phyloP scores from a whole-genome alignment of 2,888 invertebrate species.

The Alviniconcha strummeri region DNA sequence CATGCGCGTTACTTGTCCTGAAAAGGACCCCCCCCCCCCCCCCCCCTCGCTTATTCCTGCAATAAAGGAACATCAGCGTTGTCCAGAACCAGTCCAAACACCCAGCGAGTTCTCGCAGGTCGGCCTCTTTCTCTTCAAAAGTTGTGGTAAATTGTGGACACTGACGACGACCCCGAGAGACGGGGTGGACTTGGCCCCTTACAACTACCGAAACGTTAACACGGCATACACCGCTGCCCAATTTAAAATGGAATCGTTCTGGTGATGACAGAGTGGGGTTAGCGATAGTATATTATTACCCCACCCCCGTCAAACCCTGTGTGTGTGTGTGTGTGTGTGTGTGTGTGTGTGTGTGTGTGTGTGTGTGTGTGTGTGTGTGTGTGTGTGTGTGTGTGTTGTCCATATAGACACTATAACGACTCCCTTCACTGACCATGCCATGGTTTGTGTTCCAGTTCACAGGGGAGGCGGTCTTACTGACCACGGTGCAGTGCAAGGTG shows the following conservation, averaged over 20 bases:
- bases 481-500: slow-evolving; percentile 27
- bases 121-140: not conserved
- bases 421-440: too few species aligned
- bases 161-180: not conserved
- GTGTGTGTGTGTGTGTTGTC: not conserved
- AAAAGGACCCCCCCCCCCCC: not conserved
- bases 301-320: not conserved
- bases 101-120: too few species aligned
- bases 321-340: slow-evolving; percentile 2
- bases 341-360: not conserved
- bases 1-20: too few species aligned
- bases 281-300: not conserved
- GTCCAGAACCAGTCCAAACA: too few species aligned
- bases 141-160: not conserved
- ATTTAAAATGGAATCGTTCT: too few species aligned
- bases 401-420: not conserved
- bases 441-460: slow-evolving; percentile 20
- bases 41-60: too few species aligned
- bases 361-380: not conserved
- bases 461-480: slow-evolving; percentile 5
- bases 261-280: not conserved
- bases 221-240: too few species aligned
- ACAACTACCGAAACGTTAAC: too few species aligned
- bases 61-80: too few species aligned
- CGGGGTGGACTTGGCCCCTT: too few species aligned